Base-by-base conservation (phyloP, 1,140 invertebrate species). In the Vanessa atalanta region DNA sequence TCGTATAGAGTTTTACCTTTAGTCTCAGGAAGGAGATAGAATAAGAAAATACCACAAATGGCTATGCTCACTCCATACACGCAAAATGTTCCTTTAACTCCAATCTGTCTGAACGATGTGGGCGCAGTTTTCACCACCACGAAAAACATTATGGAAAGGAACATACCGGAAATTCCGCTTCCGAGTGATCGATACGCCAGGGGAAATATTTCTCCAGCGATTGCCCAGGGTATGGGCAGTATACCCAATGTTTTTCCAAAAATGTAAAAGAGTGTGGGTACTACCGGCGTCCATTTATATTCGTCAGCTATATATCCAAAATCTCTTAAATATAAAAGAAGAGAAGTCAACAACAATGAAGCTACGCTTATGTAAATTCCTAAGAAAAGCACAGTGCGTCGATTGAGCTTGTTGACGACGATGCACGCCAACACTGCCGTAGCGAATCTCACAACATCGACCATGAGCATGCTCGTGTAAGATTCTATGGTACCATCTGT, bases 1-100 rank as follows among this genome's bases (percentile, higher is more conserved):
- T 96, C 95, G 77, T 96, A 94, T 50, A 96, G 86, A 2, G 93
- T 94, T 77, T 94, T 95, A 4, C 95, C 95, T 85, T 95, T 96
- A 0, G 95, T 96, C 84, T 96, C 96, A 4, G 96, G 95, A 1
- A 96, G 86, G 15, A 95, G 91, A 63, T 94, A 93, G 53, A 92
- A 94, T 14, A 95, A 81, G 70, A 96, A 94, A 0, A 94, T 76
- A 37, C 95, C 94, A 47, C 96, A 88, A 12, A 94, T 80, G 20
- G 94, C 93, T 43, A 95, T 88, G 12, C 87, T 92, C 5, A 90
- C 84, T 8, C 94, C 94, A 83, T 95, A 96, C 47, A 95, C 83
- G 78, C 93, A 94, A 86, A 96, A 96, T 9, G 94, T 93, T 3
- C 93, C 94, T 37, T 89, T 91, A 9, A 93, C 85, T 0, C 94